phyloP scores from a whole-genome alignment of 37 sponge, comb jelly and placozoan species.

The Hormiphora californensis region DNA sequence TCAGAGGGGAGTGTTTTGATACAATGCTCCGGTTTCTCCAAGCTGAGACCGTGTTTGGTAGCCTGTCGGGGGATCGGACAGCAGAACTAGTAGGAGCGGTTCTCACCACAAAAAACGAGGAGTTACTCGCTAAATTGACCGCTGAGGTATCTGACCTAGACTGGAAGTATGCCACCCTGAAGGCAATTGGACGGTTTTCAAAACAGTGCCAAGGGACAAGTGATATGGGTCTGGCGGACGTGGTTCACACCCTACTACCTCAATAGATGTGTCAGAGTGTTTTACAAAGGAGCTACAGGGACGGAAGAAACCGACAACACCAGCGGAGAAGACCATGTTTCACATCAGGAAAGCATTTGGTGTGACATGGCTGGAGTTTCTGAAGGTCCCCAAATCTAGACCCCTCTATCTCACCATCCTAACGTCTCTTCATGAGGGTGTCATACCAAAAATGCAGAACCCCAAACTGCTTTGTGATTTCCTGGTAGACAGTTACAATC shows the following conservation, averaged over 20 bases:
- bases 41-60: constrained; percentile 42
- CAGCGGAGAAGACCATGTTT: neutral
- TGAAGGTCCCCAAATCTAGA: constrained; percentile 32
- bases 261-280: constrained; percentile 9
- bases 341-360: constrained; percentile 45
- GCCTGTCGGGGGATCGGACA: neutral
- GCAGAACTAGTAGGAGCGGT: neutral
- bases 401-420: constrained; percentile 58
- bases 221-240: neutral
- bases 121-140: neutral
- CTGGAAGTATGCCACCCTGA: constrained; percentile 27
- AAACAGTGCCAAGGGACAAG: neutral
- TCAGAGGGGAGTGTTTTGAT: too few species aligned
- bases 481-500: constrained; percentile 74
- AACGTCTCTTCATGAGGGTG: constrained; percentile 64
- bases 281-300: neutral
- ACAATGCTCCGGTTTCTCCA: neutral
- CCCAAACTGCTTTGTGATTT: constrained; percentile 88
- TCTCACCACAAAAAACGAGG: neutral
- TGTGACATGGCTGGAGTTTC: constrained; percentile 51
- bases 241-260: neutral
- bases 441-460: constrained; percentile 87
- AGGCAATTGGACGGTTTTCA: neutral
- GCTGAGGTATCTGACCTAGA: constrained; percentile 32
- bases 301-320: constrained; percentile 18